Evolutionary conservation across 2,888 invertebrate species (phyloP), one percentile per base, ranked within the genome.

Genomic region (Chaitophorus viminalis): DNA sequence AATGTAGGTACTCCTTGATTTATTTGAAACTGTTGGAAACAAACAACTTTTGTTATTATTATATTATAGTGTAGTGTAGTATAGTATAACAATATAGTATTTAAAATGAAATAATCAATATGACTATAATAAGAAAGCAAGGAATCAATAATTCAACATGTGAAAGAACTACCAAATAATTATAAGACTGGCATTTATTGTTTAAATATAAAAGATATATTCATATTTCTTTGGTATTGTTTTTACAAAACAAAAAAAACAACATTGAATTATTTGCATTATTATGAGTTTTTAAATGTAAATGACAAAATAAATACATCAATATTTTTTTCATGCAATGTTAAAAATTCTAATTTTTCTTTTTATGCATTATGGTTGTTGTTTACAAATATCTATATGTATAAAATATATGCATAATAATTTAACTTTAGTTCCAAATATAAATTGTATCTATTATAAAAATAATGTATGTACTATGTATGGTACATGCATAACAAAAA

Each of bases 151-250:
- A 46, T 46, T 46, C 11, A 11, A 46, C 46, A 46, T 3, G 11
- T 14, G 46, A 46, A 46, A 46, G 11, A 46, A 46, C n/a, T 29
- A 52, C 29, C 11, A 77, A 52, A 77, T 77, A 77, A 77, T 52
- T 29, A 52, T 29, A 77, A 77, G 52, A 31, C 52, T 36, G 54
- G 65, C 39, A 39, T 79, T 79, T 65, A 65, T 36, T 79, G 39
- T 36, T 79, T 65, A 36, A 79, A 39, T 79, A 65, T 65, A 65
- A 25, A 79, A 36, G 36, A 39, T 79, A 65, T 78, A 33, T 60
- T 33, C 78, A 60, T 60, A 54, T 74, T n/a, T 82, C 82, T 82
- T 82, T 82, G 82, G 82, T 74, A 82, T 74, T 82, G 8, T 36
- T 65, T 68, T 21, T 17, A 31, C 25, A 17, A 52, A 72, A 68